Evolutionary conservation across 2,888 invertebrate genomes (phyloP), one percentile per base, ranked within the genome.

Genomic region (Dryomyza anilis): DNA sequence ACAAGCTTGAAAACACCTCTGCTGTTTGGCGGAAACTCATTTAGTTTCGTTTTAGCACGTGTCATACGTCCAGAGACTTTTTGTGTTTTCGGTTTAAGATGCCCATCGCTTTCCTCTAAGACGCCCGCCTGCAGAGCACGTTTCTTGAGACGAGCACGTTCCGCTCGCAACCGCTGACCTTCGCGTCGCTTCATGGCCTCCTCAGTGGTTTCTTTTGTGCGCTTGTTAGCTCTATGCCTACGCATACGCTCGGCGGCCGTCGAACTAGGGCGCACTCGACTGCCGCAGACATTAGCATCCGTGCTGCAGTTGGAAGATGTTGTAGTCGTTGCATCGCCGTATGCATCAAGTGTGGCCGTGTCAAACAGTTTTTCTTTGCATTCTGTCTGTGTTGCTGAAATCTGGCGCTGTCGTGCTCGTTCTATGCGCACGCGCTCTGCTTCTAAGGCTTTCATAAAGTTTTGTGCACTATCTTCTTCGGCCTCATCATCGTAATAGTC

Each of bases 341-440:
- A 21, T 25, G 25, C 25, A 25, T n/a, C 36, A 2, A 33, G 33
- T 36, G 33, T 21, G 2, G 21, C 36, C 23, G 23, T 36, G n/a
- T n/a, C n/a, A n/a, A n/a, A n/a, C n/a, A n/a, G n/a, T n/a, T n/a
- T n/a, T 30, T 19, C 14, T 14, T 55, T 55, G 1, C 33, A 19
- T 14, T 36, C 14, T 27, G 21, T 16, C 36, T 1, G 21, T 36
- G 8, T 14, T 2, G 36, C 33, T 21, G 10, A 5, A 14, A 36
- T 36, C 12, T 33, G 16, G 19, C 36, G 21, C 1, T 53, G 29
- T 6, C 33, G 10, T 10, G 19, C 23, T 33, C n/a, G 3, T 1
- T 53, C 53, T 10, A 53, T 53, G 12, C 53, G 30, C 30, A 21
- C 21, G 16, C 55, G 55, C n/a, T 55, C 55, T 7, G 55, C 39